Percentiles rank a stretch among this genome's conserved stretches.
These are phyloP conservation scores for Merluccius polli DNA, from an alignment of 2,797 vertebrate species.

Conservation along the genomic window DNA sequence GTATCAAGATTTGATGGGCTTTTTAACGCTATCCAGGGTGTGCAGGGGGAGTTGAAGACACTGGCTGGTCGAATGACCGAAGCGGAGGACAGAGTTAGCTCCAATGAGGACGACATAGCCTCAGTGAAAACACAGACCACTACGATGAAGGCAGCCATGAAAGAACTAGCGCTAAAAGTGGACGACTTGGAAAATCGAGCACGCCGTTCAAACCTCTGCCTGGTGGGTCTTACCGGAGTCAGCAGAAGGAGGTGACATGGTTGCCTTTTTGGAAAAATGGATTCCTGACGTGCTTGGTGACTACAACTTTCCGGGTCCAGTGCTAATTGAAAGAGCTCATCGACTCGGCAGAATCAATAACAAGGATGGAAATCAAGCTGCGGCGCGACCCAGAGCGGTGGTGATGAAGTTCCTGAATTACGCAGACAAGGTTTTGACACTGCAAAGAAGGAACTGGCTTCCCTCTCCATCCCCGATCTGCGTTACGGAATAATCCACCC, in stretches of 20 bases:
- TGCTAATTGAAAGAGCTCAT: neutral
- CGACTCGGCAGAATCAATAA: neutral
- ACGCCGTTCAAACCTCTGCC: conserved; percentile 4
- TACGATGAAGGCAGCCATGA: neutral
- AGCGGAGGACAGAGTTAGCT: conserved; percentile 11
- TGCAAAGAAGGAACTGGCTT: too few relatives aligned
- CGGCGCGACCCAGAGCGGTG: neutral
- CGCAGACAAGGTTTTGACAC: neutral
- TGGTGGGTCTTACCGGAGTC: conserved; percentile 9
- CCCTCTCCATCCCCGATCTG: too few relatives aligned
- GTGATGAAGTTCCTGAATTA: conserved; percentile 16
- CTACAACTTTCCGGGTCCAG: neutral
- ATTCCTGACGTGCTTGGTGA: conserved; percentile 12
- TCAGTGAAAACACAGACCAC: conserved; percentile 5
- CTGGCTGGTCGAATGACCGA: neutral
- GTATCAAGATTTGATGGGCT: conserved; percentile 7
- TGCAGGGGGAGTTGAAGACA: conserved; percentile 6
- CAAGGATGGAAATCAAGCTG: neutral
- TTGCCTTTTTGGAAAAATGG: conserved; percentile 8
- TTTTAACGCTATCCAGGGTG: conserved; percentile 1
- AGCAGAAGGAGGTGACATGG: conserved; percentile 1
- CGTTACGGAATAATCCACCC: too few relatives aligned
- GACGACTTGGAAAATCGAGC: conserved; percentile 12
- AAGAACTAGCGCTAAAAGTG: conserved; percentile 10
- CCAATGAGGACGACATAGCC: conserved; percentile 7